phyloP scores from a whole-genome alignment of 2,888 invertebrate species.

The Erpobdella octoculata region DNA sequence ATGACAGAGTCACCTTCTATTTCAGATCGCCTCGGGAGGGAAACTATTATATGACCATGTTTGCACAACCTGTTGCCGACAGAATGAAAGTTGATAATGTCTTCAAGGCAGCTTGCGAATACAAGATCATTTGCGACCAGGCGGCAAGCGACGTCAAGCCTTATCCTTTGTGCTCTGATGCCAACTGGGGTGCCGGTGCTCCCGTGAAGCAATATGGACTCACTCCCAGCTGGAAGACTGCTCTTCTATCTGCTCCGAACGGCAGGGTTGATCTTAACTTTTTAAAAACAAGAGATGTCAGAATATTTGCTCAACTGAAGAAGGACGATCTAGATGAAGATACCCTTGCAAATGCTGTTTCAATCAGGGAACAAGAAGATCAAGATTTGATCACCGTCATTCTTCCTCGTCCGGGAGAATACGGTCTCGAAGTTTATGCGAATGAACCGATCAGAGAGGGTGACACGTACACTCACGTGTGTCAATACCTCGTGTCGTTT shows the following conservation, averaged over 20 bases:
- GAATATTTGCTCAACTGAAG: constrained; percentile 47
- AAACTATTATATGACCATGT: constrained; percentile 50
- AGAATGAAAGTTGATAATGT: constrained; percentile 50
- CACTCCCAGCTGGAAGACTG: constrained; percentile 45
- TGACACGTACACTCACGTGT: constrained; percentile 42
- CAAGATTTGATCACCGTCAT: constrained; percentile 42
- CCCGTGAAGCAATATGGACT: constrained; percentile 50
- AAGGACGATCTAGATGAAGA: constrained; percentile 49
- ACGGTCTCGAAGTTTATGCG: constrained; percentile 51
- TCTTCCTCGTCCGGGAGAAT: constrained; percentile 49
- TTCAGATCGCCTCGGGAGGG: constrained; percentile 47
- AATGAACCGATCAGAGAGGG: constrained; percentile 51
- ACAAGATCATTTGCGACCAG: constrained; percentile 49
- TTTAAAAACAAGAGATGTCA: constrained; percentile 70
- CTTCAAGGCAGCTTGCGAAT: constrained; percentile 52
- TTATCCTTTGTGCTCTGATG: constrained; percentile 50
- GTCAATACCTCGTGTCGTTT: constrained; percentile 40
- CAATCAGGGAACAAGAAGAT: constrained; percentile 45
- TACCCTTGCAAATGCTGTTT: constrained; percentile 46
- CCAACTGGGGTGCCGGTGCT: constrained; percentile 50
- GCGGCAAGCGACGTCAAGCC: constrained; percentile 45
- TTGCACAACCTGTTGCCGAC: constrained; percentile 47
- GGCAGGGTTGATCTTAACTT: constrained; percentile 43
- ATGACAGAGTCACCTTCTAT: constrained; percentile 48
- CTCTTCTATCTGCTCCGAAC: constrained; percentile 41